These are phyloP conservation scores for Heliconius congener DNA, from an alignment of 1,140 invertebrate species.

Conservation along the genomic window DNA sequence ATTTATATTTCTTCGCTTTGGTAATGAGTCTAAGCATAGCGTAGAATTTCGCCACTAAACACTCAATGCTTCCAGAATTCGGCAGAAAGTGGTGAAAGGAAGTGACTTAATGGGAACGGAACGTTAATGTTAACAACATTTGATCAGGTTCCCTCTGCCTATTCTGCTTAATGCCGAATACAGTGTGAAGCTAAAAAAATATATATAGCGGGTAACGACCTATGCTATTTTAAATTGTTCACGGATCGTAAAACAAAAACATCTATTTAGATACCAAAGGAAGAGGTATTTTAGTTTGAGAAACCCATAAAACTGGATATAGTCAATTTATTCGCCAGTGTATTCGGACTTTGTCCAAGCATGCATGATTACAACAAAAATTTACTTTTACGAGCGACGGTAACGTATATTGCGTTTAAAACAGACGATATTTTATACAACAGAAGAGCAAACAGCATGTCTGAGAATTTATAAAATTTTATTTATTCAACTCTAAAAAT, in stretches of 20 bases:
- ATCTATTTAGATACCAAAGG: slow-evolving; percentile 28
- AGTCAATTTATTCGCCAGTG: slow-evolving; percentile 25
- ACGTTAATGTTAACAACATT: not conserved
- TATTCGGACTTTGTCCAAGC: slow-evolving; percentile 3
- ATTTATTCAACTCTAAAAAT: not conserved
- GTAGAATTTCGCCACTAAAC: no score
- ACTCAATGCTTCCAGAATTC: no score
- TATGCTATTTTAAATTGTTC: slow-evolving; percentile 30
- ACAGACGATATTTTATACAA: not conserved
- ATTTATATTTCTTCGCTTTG: no score
- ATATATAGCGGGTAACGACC: slow-evolving; percentile 26
- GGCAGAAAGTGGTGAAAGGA: no score
- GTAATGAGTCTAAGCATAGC: no score
- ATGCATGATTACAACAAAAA: slow-evolving; percentile 25
- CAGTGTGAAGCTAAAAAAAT: not conserved
- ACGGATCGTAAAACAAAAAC: slow-evolving; percentile 32
- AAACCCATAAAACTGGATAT: slow-evolving; percentile 21
- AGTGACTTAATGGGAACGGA: no score
- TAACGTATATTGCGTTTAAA: not conserved
- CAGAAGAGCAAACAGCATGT: not conserved
- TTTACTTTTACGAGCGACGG: slow-evolving; percentile 22
- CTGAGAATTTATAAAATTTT: slow-evolving; percentile 4
- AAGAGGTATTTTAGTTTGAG: slow-evolving; percentile 30
- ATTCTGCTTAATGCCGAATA: no score
- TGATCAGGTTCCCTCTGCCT: no score